Conservation (phyloP, 2,797 vertebrate species). For the Gallinago nigripennis region DNA sequence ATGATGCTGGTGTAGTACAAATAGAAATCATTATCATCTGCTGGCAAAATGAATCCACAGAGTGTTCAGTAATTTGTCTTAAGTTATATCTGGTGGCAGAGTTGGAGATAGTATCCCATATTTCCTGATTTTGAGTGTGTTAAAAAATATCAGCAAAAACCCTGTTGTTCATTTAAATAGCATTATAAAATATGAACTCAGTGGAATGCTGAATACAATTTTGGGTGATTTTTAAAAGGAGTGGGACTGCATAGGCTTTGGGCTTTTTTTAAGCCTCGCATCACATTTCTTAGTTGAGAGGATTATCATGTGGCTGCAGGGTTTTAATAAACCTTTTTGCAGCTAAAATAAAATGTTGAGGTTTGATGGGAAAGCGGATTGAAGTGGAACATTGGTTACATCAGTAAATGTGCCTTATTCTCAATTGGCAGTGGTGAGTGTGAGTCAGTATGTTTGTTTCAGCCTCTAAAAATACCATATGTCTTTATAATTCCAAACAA, state of each 20-base stretch:
- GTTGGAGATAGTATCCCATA: not conserved
- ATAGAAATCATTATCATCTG: not conserved
- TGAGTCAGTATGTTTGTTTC: slow-evolving; percentile 71
- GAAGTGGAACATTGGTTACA: slow-evolving; percentile 64
- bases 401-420: slow-evolving; percentile 66
- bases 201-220: not conserved
- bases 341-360: slow-evolving; percentile 50
- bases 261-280: not conserved
- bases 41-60: not conserved
- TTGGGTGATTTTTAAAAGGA: not conserved
- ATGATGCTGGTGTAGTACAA: not conserved
- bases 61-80: not conserved
- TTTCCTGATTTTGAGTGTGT: not conserved
- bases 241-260: not conserved
- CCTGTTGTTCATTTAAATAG: not conserved
- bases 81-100: not conserved
- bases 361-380: slow-evolving; percentile 54
- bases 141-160: not conserved
- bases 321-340: slow-evolving; percentile 62
- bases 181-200: not conserved
- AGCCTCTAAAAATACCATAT: slow-evolving; percentile 68
- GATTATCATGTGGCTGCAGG: not conserved
- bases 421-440: slow-evolving; percentile 55
- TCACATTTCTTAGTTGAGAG: not conserved
- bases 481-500: slow-evolving; percentile 60